Evolutionary conservation across 2,113 vertebrate species (phyloP).

Genomic region (Clinocottus analis): DNA sequence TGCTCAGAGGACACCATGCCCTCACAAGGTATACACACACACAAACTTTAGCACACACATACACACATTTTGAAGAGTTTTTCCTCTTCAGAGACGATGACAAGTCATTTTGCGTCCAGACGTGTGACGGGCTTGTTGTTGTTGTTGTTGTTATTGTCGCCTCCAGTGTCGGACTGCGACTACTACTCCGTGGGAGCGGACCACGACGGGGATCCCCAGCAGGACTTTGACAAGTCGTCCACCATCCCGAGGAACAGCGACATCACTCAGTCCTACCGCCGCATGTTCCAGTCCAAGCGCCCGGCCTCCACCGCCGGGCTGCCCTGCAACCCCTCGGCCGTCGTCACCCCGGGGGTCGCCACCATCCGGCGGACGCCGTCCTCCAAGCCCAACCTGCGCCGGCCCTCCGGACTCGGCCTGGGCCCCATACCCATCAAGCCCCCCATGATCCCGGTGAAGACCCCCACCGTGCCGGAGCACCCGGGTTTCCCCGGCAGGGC

Average conservation of each 20-base stretch:
- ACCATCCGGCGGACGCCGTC: conserved; percentile 95
- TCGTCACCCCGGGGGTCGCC: conserved; percentile 90
- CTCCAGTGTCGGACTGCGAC: conserved; percentile 92
- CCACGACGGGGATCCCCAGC: conserved; percentile 87
- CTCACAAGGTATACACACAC: not conserved
- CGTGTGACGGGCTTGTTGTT: too few species aligned
- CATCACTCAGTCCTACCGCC: conserved; percentile 91
- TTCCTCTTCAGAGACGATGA: too few species aligned
- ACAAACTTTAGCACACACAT: not conserved
- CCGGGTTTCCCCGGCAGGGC: conserved; percentile 67
- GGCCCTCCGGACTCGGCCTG: conserved; percentile 83
- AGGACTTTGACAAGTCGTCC: conserved; percentile 89
- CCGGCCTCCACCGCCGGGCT: conserved; percentile 89
- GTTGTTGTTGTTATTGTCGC: conserved; percentile 1
- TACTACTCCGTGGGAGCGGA: conserved; percentile 91
- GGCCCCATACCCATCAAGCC: conserved; percentile 94
- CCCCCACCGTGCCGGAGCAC: conserved; percentile 91
- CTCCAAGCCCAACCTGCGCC: conserved; percentile 91
- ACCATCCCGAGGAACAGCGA: conserved; percentile 90
- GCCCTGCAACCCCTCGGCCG: conserved; percentile 84
- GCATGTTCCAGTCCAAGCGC: conserved; percentile 91
- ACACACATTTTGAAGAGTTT: not conserved
- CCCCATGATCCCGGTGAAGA: conserved; percentile 94
- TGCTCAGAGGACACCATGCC: too few species aligned
- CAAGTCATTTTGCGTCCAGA: too few species aligned